Evolutionary conservation across 2,797 vertebrate genomes (phyloP).

Genomic region (Podarcis siculus): DNA sequence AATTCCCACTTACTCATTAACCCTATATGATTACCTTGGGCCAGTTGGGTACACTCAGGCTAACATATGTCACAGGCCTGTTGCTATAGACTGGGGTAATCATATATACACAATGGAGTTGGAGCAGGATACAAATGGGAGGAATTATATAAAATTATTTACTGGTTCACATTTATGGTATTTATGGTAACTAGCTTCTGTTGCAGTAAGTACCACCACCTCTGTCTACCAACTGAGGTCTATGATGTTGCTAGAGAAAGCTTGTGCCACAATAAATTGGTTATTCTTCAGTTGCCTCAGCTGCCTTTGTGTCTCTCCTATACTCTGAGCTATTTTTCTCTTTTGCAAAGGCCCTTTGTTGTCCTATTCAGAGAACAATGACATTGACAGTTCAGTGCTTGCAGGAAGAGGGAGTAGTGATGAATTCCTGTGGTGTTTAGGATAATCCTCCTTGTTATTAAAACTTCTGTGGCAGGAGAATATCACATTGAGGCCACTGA

Average conservation of each 20-base stretch:
- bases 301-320: background rate
- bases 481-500: conserved; percentile 2
- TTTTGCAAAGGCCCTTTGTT: background rate
- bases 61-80: no score
- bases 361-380: background rate
- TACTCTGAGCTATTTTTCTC: background rate
- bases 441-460: background rate
- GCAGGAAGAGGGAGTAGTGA: background rate
- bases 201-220: no score
- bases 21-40: background rate
- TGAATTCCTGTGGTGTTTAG: conserved; percentile 34
- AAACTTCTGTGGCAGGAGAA: conserved; percentile 25
- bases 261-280: background rate
- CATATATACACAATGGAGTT: no score
- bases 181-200: conserved; percentile 10
- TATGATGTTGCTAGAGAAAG: background rate
- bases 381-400: background rate
- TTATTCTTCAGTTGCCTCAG: background rate
- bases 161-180: background rate
- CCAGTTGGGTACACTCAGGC: no score
- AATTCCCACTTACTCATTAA: background rate
- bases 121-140: background rate
- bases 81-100: background rate
- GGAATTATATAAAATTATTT: background rate
- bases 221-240: background rate